Conservation (phyloP, 2,888 invertebrate genomes). For the Bugulina stolonifera region DNA sequence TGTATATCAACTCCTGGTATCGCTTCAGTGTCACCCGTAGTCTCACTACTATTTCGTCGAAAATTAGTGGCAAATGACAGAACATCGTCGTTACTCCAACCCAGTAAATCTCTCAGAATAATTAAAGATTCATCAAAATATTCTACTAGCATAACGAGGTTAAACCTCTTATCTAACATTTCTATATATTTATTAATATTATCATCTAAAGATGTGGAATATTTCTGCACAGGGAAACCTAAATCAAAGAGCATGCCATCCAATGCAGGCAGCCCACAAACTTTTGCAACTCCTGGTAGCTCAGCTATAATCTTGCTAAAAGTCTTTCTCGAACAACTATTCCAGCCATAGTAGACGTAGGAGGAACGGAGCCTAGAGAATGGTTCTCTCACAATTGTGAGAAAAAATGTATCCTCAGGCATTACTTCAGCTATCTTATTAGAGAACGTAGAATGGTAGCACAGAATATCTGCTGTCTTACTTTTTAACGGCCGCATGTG, state of each 20-base stretch:
- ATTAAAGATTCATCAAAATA: constrained; percentile 23
- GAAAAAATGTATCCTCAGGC: constrained; percentile 4
- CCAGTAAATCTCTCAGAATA: constrained; percentile 1
- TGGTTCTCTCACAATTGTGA: constrained; percentile 4
- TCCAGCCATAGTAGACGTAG: background rate
- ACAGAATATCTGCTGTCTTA: constrained; percentile 2
- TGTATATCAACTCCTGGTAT: background rate
- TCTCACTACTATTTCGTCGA: background rate
- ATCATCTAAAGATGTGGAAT: background rate
- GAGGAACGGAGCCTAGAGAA: background rate
- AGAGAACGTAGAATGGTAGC: constrained; percentile 5
- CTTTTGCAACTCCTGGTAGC: background rate
- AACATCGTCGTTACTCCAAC: constrained; percentile 6
- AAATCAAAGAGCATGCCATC: background rate
- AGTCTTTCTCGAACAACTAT: background rate
- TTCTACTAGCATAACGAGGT: constrained; percentile 11
- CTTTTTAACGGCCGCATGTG: background rate
- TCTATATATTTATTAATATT: background rate
- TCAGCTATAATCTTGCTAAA: background rate
- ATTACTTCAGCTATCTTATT: background rate
- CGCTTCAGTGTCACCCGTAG: background rate
- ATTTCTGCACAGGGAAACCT: background rate
- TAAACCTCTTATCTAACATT: constrained; percentile 5
- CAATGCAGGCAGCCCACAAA: background rate
- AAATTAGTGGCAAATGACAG: background rate